Evolutionary conservation across 2,113 vertebrate genomes (phyloP).

Genomic region (Rhynchomys soricoides): DNA sequence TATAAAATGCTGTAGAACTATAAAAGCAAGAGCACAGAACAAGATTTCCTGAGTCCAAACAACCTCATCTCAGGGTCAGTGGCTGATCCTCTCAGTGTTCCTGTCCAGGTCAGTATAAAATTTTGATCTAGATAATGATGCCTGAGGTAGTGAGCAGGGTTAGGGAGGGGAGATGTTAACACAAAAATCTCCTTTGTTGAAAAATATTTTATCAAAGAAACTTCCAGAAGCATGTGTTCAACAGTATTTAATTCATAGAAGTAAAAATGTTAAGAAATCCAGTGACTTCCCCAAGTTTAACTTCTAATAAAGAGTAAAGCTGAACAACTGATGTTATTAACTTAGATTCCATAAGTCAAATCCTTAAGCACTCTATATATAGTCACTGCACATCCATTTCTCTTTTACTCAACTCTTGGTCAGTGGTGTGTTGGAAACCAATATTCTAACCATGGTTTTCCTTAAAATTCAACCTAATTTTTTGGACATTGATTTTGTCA

Average conservation of each 20-base stretch:
- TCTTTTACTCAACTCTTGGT: not conserved
- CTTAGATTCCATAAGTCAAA: not conserved
- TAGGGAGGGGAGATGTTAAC: not conserved
- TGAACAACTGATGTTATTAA: not conserved
- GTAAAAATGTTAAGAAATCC: not conserved
- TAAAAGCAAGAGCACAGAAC: not conserved
- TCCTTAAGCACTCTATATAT: not conserved
- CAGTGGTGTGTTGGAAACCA: not conserved
- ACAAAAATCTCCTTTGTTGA: not conserved
- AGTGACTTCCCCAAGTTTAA: not conserved
- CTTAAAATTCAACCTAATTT: not conserved
- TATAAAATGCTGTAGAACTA: not conserved
- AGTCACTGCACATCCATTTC: not conserved
- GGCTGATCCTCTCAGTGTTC: not conserved
- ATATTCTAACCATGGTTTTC: not conserved
- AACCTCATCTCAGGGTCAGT: not conserved
- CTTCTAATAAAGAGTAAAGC: not conserved
- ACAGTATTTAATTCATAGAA: not conserved
- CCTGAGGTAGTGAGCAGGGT: not conserved
- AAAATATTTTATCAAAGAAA: not conserved
- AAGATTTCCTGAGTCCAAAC: not conserved
- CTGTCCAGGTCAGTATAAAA: not conserved
- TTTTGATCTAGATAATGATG: not conserved
- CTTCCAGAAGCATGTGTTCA: constrained; percentile 3
- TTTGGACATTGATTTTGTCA: not conserved